Evolutionary conservation across 2,888 invertebrate genomes (phyloP), one percentile per base, ranked within the genome.

Genomic region (Acrobasis suavella): DNA sequence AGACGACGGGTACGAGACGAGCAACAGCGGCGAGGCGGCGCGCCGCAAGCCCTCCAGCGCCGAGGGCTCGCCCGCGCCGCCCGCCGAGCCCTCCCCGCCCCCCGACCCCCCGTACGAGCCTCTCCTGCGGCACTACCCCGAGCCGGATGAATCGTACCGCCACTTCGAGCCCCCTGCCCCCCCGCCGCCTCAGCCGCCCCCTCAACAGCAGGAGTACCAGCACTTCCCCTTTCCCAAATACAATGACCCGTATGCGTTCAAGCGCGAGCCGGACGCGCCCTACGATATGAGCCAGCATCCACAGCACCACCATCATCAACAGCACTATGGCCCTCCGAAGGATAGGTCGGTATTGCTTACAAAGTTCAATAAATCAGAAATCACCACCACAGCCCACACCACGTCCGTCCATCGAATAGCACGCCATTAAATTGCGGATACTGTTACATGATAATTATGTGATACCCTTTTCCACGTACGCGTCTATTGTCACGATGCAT

Each of bases 1-100:
- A 81, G 97, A 97, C 93, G 97, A 97, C 93, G 97, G 97, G 72
- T 97, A 97, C 93, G 97, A 97, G 93, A 97, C 97, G 75, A 96
- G 96, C 90, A 96, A 94, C 74, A 94, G 94, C 79, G 94, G 92
- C 80, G 91, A 92, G 86, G 88, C 86, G 83, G 82, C 88, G 85
- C 91, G 91, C 72, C 88, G 89, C 80, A 89, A 89, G 84, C 84
- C 83, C 78, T 78, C 87, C 76, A 77, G 85, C 85, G 73, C 81
- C 50, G 82, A 80, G 79, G 81, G 78, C 75, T 81, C 83, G 72
- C 84, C 82, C 70, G 78, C 82, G 78, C 83, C 81, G 70, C 83
- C 86, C 62, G 75, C 85, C 67, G 77, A 78, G 72, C 80, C 85
- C 39, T 71, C 80, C 60, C 82, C 83, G 67, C 83, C 80, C 72